A percentile compares a stretch with the other conserved stretches of the same genome.
Conservation (phyloP, 2,888 invertebrate species). For the Latrodectus elegans region DNA sequence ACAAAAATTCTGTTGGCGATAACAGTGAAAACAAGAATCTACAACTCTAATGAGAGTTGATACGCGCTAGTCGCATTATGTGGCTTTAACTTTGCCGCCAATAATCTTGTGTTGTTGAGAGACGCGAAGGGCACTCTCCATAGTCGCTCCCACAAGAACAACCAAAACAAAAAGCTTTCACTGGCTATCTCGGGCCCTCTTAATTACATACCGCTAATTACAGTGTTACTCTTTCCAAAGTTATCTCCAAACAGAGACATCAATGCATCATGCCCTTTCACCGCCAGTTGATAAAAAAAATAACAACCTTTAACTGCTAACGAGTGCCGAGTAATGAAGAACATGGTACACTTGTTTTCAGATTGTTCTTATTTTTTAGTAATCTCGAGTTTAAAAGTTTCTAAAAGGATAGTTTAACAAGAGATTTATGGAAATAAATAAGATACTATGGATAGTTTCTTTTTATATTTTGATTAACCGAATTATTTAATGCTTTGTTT, state of each 20-base stretch:
- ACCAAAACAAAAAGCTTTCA: neutral
- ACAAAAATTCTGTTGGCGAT: no score
- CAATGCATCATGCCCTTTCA: slow-evolving; percentile 33
- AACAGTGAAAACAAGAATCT: no score
- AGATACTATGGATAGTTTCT: no score
- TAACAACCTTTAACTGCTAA: neutral
- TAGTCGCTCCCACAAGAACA: neutral
- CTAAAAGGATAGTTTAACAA: no score
- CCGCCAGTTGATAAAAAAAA: slow-evolving; percentile 23
- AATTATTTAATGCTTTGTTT: no score
- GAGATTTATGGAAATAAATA: no score
- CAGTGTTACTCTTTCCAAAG: slow-evolving; percentile 46
- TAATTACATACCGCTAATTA: slow-evolving; percentile 50
- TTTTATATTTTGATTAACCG: no score
- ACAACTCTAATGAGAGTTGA: no score
- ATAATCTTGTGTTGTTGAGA: neutral
- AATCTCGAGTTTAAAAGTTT: no score
- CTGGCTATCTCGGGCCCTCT: neutral
- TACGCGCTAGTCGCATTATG: no score
- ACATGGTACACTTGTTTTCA: neutral
- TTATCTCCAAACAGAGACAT: neutral
- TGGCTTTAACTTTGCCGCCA: neutral
- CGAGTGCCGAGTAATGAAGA: neutral
- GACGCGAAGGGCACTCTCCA: neutral
- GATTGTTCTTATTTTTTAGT: no score